Evolutionary conservation across 1,140 invertebrate genomes (phyloP).

Genomic region (Drosophila sp.): DNA sequence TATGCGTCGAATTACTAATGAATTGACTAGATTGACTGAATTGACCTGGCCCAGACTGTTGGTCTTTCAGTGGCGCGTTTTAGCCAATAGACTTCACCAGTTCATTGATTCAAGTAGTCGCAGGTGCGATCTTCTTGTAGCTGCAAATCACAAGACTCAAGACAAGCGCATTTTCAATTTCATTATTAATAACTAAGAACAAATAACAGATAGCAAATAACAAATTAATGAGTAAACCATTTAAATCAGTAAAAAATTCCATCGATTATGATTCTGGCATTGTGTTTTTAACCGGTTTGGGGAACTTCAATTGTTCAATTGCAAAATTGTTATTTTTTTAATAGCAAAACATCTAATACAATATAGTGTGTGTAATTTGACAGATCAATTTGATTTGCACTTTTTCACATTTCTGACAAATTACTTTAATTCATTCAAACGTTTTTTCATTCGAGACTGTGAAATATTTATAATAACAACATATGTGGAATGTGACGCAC

Average conservation of each 20-base stretch:
- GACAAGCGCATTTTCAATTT: constrained; percentile 3
- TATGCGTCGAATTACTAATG: constrained; percentile 10
- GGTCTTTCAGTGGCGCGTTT: neutral
- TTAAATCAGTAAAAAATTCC: neutral
- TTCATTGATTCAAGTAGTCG: too few relatives aligned
- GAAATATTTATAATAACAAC: constrained; percentile 1
- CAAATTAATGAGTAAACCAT: neutral
- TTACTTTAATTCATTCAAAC: neutral
- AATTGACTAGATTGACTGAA: too few relatives aligned
- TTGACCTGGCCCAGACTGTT: constrained; percentile 7
- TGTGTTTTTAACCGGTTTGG: constrained; percentile 2
- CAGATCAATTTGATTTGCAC: constrained; percentile 4
- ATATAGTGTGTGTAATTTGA: neutral
- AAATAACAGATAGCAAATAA: too few relatives aligned
- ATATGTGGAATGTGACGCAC: neutral
- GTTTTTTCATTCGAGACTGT: neutral
- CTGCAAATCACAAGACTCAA: neutral
- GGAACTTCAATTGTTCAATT: constrained; percentile 7
- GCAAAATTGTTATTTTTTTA: neutral
- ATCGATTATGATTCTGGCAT: constrained; percentile 1
- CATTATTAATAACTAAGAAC: neutral
- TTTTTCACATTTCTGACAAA: constrained; percentile 1
- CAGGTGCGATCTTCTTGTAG: neutral
- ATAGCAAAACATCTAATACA: constrained; percentile 6
- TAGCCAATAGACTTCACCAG: too few relatives aligned